Evolutionary conservation across 2,888 invertebrate species (phyloP), one percentile per base, ranked within the genome.

Genomic region (Meandrusa payeni): DNA sequence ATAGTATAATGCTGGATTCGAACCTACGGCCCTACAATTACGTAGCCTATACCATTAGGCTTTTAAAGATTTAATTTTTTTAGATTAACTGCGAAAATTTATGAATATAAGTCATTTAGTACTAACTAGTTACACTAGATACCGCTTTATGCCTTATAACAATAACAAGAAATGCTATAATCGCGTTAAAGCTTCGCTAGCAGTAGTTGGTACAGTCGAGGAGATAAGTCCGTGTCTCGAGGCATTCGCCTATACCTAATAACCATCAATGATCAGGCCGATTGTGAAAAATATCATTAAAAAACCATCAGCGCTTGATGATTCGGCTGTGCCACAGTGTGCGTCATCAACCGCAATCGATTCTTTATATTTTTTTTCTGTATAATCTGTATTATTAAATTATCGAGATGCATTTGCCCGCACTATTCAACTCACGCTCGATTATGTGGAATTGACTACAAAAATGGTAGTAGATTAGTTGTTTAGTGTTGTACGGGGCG

Each of bases 271-370:
- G 83, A 86, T 86, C 82, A 77, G 67, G 51, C 73, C 83, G 83
- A 86, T 87, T 86, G 87, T 86, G 86, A 88, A 88, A 88, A 87
- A 88, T 88, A 88, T 88, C 88, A 88, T 88, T 88, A 88, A 88
- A 88, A 88, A 86, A 83, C 82, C 87, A 88, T 88, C 88, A 88
- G 81, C 66, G 76, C 67, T 72, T 77, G 83, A 83, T 82, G 85
- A 83, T 86, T 85, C 76, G 77, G 76, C 73, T 77, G 78, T 69
- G 68, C 74, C 70, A 69, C 70, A 64, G 70, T 77, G 75, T 57
- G 64, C 61, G 69, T 75, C 83, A 80, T 81, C 82, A 82, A 72
- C 79, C 79, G 69, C 85, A 83, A 87, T 87, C 86, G 85, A 87
- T 85, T 81, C 73, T 66, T 68, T 70, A 63, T 64, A 65, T 74